These are phyloP conservation scores for Presbytis comata DNA, from an alignment of 2,797 vertebrate species.

Conservation along the genomic window DNA sequence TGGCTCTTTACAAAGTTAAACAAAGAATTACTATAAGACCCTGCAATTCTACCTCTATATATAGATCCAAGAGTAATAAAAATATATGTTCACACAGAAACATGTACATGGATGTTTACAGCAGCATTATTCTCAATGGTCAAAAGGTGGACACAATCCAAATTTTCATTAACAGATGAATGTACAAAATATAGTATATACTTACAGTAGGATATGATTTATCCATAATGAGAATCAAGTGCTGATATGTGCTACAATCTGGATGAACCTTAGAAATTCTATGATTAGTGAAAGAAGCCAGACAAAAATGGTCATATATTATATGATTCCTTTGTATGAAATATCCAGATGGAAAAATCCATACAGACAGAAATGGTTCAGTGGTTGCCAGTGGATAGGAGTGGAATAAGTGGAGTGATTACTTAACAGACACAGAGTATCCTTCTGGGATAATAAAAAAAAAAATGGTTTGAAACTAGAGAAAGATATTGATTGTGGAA, in stretches of 20 bases:
- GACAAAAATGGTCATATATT: not conserved
- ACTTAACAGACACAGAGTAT: not conserved
- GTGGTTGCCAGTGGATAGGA: not conserved
- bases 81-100: not conserved
- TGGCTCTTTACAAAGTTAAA: not conserved
- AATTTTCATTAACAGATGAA: not conserved
- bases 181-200: not conserved
- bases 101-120: not conserved
- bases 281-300: not conserved
- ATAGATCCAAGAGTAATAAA: not conserved
- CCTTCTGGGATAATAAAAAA: not conserved
- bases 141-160: not conserved
- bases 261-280: not conserved
- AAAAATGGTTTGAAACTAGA: not conserved
- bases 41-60: not conserved
- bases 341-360: not conserved
- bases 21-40: not conserved
- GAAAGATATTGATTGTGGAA: not conserved
- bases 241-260: not conserved
- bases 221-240: not conserved
- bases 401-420: not conserved
- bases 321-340: not conserved
- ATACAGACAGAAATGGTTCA: not conserved
- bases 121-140: not conserved
- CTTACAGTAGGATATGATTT: not conserved